Base-by-base conservation (phyloP, 2,797 vertebrate genomes). In the Catamblyrhynchus diadema region DNA sequence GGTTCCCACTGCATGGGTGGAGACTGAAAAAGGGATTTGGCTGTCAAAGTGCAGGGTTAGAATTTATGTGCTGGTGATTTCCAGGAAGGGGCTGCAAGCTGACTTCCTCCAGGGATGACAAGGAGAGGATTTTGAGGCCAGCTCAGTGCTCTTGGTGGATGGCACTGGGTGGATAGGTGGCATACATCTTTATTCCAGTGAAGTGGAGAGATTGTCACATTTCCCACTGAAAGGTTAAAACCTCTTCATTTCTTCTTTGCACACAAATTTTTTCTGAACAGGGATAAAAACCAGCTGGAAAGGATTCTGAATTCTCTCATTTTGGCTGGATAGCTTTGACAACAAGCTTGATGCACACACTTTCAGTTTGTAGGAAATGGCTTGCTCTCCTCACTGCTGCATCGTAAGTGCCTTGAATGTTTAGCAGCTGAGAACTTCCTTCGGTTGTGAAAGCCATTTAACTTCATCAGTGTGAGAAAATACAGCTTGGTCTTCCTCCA, bases 111-210 rank as follows among this genome's bases (percentile, higher is more conserved):
- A 0, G 32, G 14, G n/a, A 10, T 60, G 83, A 28, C 2, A 3
- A 56, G 51, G 54, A 48, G 32, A 73, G 41, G 12, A 22, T 66
- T 51, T 84, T 3, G 13, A 90, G 60, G 41, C 48, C 56, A 39
- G 18, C 53, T 67, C 0, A 0, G 45, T 61, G 1, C 45, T 21
- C 10, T 51, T 16, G 19, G 42, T 45, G 2, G 21, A 9, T 69
- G 21, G 37, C 24, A 15, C 35, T 60, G 54, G 41, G 22, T 57
- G 48, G 25, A 13, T 33, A 70, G 57, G 37, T 81, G 53, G 16
- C 60, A 54, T 18, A 12, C 21, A 10, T 83, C 70, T 53, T 60
- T 39, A 23, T 51, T 88, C 17, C 8, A 27, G 23, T 39, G 18
- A 70, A 51, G 8, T 37, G 32, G 28, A n/a, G n/a, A 62, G 61